Percentiles rank a stretch among this genome's conserved stretches.
Conservation (phyloP, 2,888 invertebrate genomes). For the Noctuana brunneofusca region DNA sequence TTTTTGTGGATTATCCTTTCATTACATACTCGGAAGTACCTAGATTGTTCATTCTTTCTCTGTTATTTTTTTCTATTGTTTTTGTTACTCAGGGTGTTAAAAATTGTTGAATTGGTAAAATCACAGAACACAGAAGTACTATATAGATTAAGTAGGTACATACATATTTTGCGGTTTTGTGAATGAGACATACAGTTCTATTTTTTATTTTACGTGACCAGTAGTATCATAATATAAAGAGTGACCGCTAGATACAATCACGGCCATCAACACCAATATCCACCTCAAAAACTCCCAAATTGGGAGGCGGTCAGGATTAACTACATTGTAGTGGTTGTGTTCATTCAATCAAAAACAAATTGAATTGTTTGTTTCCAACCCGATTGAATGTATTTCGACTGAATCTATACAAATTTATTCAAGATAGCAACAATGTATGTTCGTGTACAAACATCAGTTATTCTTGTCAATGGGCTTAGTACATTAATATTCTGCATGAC, state of each 20-base stretch:
- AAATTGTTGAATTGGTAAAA: too few relatives aligned
- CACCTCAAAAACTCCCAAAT: not conserved
- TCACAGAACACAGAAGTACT: too few relatives aligned
- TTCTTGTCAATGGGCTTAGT: slow-evolving; percentile 26
- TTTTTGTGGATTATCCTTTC: slow-evolving; percentile 1
- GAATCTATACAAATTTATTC: slow-evolving; percentile 11
- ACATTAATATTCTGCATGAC: slow-evolving; percentile 33
- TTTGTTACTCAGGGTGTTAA: not conserved
- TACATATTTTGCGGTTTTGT: too few relatives aligned
- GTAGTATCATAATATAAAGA: too few relatives aligned
- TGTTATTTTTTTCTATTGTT: not conserved
- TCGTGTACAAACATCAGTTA: slow-evolving; percentile 27
- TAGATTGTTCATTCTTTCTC: not conserved
- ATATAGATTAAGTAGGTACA: too few relatives aligned
- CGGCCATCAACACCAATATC: not conserved
- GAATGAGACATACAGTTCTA: too few relatives aligned
- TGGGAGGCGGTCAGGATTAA: not conserved
- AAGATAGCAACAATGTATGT: slow-evolving; percentile 11
- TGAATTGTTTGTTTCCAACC: not conserved
- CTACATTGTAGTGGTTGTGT: not conserved
- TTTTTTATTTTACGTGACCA: too few relatives aligned
- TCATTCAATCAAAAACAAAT: not conserved
- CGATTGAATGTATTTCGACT: not conserved
- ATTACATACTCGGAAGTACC: not conserved
- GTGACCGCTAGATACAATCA: too few relatives aligned